Percentiles rank a stretch among this genome's conserved stretches.
Evolutionary conservation across 2,113 vertebrate species (phyloP).

Genomic region (Limnothrissa miodon): DNA sequence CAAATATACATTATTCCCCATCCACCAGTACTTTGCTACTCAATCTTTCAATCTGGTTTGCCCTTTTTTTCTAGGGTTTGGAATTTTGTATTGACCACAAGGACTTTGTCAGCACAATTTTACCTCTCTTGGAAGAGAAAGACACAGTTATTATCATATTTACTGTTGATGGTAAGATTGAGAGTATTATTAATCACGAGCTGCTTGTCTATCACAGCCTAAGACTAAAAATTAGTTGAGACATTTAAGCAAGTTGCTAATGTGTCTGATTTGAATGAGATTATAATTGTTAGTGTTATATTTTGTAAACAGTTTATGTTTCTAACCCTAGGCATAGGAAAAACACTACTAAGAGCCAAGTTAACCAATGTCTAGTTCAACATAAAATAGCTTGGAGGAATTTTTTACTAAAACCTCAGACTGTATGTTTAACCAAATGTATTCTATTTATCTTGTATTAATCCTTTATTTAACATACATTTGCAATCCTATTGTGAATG

Average conservation of each 20-base stretch:
- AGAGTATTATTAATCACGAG: not conserved
- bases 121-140: constrained; percentile 61
- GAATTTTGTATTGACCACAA: constrained; percentile 70
- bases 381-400: not conserved
- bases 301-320: not conserved
- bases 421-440: not conserved
- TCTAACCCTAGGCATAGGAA: no score
- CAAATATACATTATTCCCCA: constrained; percentile 11
- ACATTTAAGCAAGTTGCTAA: not conserved
- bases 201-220: not conserved
- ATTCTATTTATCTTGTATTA: no score
- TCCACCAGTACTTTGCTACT: not conserved
- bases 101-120: constrained; percentile 66
- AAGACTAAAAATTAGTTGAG: not conserved
- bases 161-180: constrained; percentile 66
- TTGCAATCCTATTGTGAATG: not conserved
- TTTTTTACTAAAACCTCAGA: not conserved
- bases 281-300: no score
- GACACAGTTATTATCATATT: constrained; percentile 77
- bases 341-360: not conserved
- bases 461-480: not conserved
- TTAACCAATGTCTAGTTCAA: not conserved
- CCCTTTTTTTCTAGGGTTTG: constrained; percentile 56
- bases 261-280: no score
- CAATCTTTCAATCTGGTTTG: not conserved